These are phyloP conservation scores for Python bivittatus DNA, from an alignment of 2,113 vertebrate genomes.

Conservation along the genomic window DNA sequence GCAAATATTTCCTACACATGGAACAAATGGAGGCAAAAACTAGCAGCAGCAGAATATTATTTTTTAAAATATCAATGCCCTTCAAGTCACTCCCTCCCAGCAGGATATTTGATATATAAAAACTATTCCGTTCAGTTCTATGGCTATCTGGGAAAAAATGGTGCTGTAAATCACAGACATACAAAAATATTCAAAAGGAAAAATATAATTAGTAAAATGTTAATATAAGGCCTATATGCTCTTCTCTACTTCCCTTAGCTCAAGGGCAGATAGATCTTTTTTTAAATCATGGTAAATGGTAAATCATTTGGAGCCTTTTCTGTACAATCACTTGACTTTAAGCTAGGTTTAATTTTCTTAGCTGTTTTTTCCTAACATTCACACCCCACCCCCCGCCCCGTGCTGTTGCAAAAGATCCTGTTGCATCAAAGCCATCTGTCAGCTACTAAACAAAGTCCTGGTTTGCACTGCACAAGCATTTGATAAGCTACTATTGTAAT, in stretches of 20 bases:
- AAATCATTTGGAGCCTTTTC: background rate
- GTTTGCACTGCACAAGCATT: background rate
- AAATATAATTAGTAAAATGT: background rate
- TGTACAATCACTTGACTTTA: background rate
- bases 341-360: background rate
- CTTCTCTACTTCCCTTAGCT: background rate
- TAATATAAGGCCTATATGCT: background rate
- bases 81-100: background rate
- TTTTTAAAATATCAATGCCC: background rate
- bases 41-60: background rate
- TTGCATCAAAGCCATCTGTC: background rate
- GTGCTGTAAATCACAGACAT: background rate
- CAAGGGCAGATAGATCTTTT: background rate
- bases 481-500: background rate
- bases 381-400: background rate
- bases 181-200: background rate
- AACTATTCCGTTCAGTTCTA: background rate
- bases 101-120: background rate
- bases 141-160: background rate
- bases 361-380: background rate
- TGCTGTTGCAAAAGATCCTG: background rate
- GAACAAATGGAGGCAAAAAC: background rate
- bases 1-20: background rate
- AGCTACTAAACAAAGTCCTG: background rate
- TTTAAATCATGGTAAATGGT: background rate